Evolutionary conservation across 2,888 invertebrate genomes (phyloP).

Genomic region (Tachina fera): DNA sequence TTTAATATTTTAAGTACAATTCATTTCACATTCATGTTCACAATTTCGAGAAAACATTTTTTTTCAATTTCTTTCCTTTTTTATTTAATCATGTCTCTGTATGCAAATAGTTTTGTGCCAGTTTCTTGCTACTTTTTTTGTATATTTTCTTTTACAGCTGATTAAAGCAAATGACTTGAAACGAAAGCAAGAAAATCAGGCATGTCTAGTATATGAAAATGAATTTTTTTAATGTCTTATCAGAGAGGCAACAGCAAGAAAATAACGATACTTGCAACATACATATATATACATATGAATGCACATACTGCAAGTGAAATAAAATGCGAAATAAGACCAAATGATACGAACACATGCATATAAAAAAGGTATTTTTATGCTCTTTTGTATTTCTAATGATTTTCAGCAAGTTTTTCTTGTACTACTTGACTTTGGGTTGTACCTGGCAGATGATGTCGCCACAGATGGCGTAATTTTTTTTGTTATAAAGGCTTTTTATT

Average conservation of each 20-base stretch:
- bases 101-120: slow-evolving; percentile 57
- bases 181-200: slow-evolving; percentile 5
- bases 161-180: slow-evolving; percentile 55
- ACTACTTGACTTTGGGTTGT: slow-evolving; percentile 46
- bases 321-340: slow-evolving; percentile 41
- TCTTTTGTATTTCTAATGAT: slow-evolving; percentile 66
- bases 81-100: slow-evolving; percentile 8
- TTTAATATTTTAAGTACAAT: slow-evolving; percentile 63
- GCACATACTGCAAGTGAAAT: neutral
- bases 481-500: neutral
- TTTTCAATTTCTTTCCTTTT: slow-evolving; percentile 7
- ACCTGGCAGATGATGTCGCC: slow-evolving; percentile 50
- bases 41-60: slow-evolving; percentile 22
- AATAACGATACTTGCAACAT: slow-evolving; percentile 10
- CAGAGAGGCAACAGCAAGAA: slow-evolving; percentile 32
- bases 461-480: slow-evolving; percentile 4
- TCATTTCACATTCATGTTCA: slow-evolving; percentile 56
- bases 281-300: neutral
- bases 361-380: slow-evolving; percentile 46
- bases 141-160: slow-evolving; percentile 49
- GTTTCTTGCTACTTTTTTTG: slow-evolving; percentile 8
- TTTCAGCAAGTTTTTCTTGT: slow-evolving; percentile 64
- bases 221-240: slow-evolving; percentile 14
- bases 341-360: slow-evolving; percentile 9
- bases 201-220: neutral